Conservation (phyloP, 2,888 invertebrate genomes). For the Parnassius glacialis region DNA sequence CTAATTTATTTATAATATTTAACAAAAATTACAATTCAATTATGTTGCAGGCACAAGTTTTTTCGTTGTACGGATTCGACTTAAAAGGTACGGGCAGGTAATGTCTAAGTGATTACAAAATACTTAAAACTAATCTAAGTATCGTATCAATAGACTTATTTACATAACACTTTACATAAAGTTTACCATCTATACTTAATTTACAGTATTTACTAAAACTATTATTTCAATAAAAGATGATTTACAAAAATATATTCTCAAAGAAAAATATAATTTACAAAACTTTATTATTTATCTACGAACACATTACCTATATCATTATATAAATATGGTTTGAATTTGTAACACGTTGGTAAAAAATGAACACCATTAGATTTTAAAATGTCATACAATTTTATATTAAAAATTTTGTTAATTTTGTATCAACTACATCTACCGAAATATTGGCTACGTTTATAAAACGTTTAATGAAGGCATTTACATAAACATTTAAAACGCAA, state of each 20-base stretch:
- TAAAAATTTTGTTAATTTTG: too few relatives aligned
- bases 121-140: slow-evolving; percentile 8
- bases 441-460: too few relatives aligned
- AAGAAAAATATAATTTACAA: slow-evolving; percentile 15
- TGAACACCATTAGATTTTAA: too few relatives aligned
- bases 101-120: slow-evolving; percentile 4
- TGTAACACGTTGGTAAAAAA: too few relatives aligned
- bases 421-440: too few relatives aligned
- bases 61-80: slow-evolving; percentile 34
- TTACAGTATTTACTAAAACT: slow-evolving; percentile 10
- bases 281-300: background rate
- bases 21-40: slow-evolving; percentile 25
- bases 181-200: slow-evolving; percentile 6
- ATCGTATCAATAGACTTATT: slow-evolving; percentile 13
- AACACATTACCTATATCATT: too few relatives aligned
- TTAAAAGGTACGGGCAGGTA: background rate
- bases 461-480: too few relatives aligned
- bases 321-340: too few relatives aligned
- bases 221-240: slow-evolving; percentile 25
- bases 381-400: too few relatives aligned
- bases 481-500: too few relatives aligned
- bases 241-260: slow-evolving; percentile 29
- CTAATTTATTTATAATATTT: slow-evolving; percentile 21
- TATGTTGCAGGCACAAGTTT: slow-evolving; percentile 34
- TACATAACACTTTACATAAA: slow-evolving; percentile 5